Evolutionary conservation across 2,113 vertebrate genomes (phyloP).

Genomic region (Dicerorhinus sumatrensis): DNA sequence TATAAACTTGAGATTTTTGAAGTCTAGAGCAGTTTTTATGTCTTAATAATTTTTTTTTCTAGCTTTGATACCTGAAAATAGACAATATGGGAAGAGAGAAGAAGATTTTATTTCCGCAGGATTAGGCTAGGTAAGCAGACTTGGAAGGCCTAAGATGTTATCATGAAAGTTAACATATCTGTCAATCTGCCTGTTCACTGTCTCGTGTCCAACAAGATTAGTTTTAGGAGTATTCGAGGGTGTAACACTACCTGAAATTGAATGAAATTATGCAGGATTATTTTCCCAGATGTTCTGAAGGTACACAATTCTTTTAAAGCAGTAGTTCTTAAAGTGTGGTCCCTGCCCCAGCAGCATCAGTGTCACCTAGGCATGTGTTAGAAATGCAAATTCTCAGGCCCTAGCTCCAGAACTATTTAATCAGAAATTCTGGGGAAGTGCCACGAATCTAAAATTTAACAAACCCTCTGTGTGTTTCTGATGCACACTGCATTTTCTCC

Average conservation of each 20-base stretch:
- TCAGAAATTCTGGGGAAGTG: not conserved
- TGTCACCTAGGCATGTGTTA: not conserved
- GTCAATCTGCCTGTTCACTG: not conserved
- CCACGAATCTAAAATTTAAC: not conserved
- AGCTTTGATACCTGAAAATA: not conserved
- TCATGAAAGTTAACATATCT: not conserved
- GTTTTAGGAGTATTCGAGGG: not conserved
- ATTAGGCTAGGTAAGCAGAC: not conserved
- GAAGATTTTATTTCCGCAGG: not conserved
- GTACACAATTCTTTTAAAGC: not conserved
- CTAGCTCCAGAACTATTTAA: not conserved
- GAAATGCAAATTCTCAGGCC: not conserved
- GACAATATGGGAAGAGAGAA: not conserved
- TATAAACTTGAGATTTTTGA: slow-evolving; percentile 11
- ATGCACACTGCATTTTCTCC: not conserved
- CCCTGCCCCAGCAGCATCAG: not conserved
- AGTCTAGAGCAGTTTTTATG: not conserved
- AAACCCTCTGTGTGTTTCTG: not conserved
- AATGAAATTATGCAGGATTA: not conserved
- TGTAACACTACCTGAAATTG: not conserved
- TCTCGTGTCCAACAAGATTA: not conserved
- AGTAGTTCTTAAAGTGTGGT: not conserved
- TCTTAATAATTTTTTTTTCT: not conserved
- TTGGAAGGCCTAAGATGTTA: not conserved
- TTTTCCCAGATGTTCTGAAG: not conserved